Base-by-base conservation (phyloP, 2,888 invertebrate species). In the Unio delphinus region DNA sequence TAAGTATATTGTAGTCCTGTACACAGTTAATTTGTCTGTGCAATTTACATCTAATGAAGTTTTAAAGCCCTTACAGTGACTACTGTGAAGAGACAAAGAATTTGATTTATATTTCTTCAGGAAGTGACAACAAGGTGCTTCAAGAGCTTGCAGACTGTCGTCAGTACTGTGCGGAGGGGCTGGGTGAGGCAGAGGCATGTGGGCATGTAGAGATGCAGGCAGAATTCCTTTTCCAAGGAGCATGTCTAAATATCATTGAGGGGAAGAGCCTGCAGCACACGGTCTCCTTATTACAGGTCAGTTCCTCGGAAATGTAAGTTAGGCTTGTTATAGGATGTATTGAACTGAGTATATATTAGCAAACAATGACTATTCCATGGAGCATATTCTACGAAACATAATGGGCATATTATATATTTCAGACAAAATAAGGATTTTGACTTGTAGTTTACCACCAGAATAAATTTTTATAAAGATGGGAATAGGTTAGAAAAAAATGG, bases 131-230 rank as follows among this genome's bases (percentile, higher is more conserved):
- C 63, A 82, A 83, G 68, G 88, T 90, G 64, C 76, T 86, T 11
- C 83, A 81, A 61, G 89, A 89, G 80, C 80, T 89, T 72, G 86
- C 85, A 60, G 88, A 89, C 68, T 87, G 88, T 64, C 74, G 87
- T 4, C 82, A 86, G 79, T 89, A 89, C 77, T 87, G 87, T 81
- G 81, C 81, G 56, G 87, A 88, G 74, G 89, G 89, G 63, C 80
- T 90, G 64, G 80, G 83, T 66, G 90, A 89, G 73, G 82, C 89
- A 11, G 87, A 89, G 74, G 84, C 86, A 18, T 86, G 86, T 68
- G 87, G 87, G 0, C 88, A 90, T 73, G 69, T 79, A 18, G 89
- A 89, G 75, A 82, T 83, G 71, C 87, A 88, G 76, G 88, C 89
- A 3, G 86, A 89, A 73, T 89, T 89, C 79, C 76, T 87, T 23